phyloP scores from a whole-genome alignment of 1,140 invertebrate genomes.

The Platyura marginata region DNA sequence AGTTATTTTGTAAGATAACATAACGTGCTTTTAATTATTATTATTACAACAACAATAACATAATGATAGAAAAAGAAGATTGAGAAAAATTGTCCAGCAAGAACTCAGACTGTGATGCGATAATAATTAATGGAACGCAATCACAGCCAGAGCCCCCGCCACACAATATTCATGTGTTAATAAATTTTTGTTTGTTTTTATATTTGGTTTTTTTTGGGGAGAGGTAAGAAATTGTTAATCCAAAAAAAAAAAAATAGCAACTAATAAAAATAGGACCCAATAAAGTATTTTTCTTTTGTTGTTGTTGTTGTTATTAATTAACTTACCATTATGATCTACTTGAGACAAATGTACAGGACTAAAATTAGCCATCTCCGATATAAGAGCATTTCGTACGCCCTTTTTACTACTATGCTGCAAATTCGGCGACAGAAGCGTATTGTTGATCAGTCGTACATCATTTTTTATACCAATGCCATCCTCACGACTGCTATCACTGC shows the following conservation, averaged over 20 bases:
- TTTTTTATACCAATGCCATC: background rate
- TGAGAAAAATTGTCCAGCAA: slow-evolving; percentile 39
- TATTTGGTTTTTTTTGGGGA: no score
- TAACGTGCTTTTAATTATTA: no score
- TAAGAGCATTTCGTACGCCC: slow-evolving; percentile 41
- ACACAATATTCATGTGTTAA: slow-evolving; percentile 32
- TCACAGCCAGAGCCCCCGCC: slow-evolving; percentile 62
- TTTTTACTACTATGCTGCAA: no score
- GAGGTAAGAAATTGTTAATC: no score
- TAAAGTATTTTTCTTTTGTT: no score
- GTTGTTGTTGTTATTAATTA: no score
- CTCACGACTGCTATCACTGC: background rate
- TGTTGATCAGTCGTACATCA: background rate
- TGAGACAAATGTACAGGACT: slow-evolving; percentile 23
- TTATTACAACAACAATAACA: no score
- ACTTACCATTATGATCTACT: slow-evolving; percentile 7
- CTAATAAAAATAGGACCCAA: slow-evolving; percentile 1
- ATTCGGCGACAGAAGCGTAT: slow-evolving; percentile 21
- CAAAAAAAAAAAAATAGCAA: background rate
- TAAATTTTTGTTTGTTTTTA: no score
- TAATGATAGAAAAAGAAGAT: background rate
- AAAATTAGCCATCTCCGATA: slow-evolving; percentile 43
- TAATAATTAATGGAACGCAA: slow-evolving; percentile 32
- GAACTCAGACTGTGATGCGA: slow-evolving; percentile 89
- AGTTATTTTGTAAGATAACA: no score